A percentile compares a stretch with the other conserved stretches of the same genome.
These are phyloP conservation scores for Chrysopilus asiliformis DNA, from an alignment of 2,888 invertebrate species.

Conservation along the genomic window DNA sequence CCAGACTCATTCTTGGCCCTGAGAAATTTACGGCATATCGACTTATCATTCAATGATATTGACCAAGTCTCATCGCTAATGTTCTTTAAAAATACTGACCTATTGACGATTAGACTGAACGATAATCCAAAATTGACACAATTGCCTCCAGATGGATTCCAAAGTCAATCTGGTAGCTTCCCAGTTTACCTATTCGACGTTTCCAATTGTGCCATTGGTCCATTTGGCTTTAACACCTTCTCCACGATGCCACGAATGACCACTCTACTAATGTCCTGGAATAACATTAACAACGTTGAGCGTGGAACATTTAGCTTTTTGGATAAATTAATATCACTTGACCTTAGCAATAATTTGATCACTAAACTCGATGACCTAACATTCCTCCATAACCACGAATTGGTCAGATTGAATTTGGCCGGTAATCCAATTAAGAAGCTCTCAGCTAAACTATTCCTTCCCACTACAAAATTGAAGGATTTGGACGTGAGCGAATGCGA, in stretches of 20 bases:
- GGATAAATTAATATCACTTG: slow-evolving; percentile 50
- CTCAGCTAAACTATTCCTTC: slow-evolving; percentile 51
- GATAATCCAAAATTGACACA: slow-evolving; percentile 54
- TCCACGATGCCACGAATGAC: slow-evolving; percentile 57
- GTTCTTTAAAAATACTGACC: slow-evolving; percentile 52
- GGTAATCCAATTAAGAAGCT: slow-evolving; percentile 56
- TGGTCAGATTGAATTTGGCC: slow-evolving; percentile 50
- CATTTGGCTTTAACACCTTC: slow-evolving; percentile 49
- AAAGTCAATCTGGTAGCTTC: slow-evolving; percentile 44
- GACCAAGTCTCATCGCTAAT: slow-evolving; percentile 52
- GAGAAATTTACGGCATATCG: slow-evolving; percentile 51
- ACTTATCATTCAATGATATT: slow-evolving; percentile 59
- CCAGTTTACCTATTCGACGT: slow-evolving; percentile 58
- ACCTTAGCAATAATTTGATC: slow-evolving; percentile 58
- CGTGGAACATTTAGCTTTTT: slow-evolving; percentile 42
- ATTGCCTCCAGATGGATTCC: slow-evolving; percentile 53
- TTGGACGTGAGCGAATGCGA: slow-evolving; percentile 59
- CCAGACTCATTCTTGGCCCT: slow-evolving; percentile 54
- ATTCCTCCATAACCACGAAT: slow-evolving; percentile 51
- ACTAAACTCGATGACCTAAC: slow-evolving; percentile 44
- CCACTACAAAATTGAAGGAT: slow-evolving; percentile 46
- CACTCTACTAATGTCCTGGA: slow-evolving; percentile 52
- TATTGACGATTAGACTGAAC: slow-evolving; percentile 56
- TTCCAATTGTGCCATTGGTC: slow-evolving; percentile 55
- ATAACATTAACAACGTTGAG: slow-evolving; percentile 45